Percentiles rank a stretch among this genome's conserved stretches.
These are phyloP conservation scores for Brachionichthys hirsutus DNA, from an alignment of 2,113 vertebrate species.

Conservation along the genomic window DNA sequence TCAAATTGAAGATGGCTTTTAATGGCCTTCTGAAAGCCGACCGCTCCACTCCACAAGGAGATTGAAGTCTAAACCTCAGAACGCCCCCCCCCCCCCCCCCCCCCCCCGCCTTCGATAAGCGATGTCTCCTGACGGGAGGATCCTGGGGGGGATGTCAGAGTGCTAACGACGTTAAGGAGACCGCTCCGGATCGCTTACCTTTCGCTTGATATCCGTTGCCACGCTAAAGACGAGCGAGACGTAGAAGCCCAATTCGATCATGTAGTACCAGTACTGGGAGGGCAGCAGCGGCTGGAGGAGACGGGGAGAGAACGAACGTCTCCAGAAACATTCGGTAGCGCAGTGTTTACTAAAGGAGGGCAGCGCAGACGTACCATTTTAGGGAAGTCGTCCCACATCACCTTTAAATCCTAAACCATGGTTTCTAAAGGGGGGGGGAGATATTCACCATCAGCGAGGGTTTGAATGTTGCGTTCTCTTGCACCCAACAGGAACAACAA, in stretches of 20 bases:
- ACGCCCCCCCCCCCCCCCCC: no score
- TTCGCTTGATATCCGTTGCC: constrained; percentile 89
- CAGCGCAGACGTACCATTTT: constrained; percentile 80
- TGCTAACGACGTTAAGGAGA: constrained; percentile 4
- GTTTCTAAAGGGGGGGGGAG: constrained; percentile 80
- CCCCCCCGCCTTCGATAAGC: no score
- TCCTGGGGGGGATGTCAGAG: constrained; percentile 12
- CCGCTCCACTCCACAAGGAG: constrained; percentile 29
- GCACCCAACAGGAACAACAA: neutral
- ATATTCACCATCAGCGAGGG: constrained; percentile 21
- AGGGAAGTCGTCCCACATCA: constrained; percentile 90
- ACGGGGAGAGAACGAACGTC: neutral
- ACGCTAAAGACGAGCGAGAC: constrained; percentile 84
- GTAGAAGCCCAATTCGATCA: constrained; percentile 91
- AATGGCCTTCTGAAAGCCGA: constrained; percentile 1
- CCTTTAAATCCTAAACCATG: constrained; percentile 87
- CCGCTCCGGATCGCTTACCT: constrained; percentile 74
- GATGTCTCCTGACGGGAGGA: constrained; percentile 6
- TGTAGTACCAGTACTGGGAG: constrained; percentile 89
- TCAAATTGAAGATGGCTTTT: neutral
- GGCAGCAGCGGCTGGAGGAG: constrained; percentile 79
- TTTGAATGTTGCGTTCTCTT: neutral
- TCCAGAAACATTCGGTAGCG: neutral
- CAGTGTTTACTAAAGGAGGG: no score
- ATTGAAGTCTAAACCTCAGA: constrained; percentile 44